Evolutionary conservation across 2,888 invertebrate genomes (phyloP).

Genomic region (Drosophila aldrichi): DNA sequence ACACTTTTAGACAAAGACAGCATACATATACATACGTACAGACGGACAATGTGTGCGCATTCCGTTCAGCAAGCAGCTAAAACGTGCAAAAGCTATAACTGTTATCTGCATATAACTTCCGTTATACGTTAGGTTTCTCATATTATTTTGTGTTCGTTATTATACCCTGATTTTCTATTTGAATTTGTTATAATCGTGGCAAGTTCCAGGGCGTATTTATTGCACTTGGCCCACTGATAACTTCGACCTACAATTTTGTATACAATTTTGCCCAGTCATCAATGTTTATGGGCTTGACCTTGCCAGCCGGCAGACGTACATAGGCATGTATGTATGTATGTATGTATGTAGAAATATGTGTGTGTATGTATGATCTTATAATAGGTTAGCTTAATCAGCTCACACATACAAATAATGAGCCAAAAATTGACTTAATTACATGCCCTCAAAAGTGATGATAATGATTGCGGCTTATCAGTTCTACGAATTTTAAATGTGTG

Average conservation of each 20-base stretch:
- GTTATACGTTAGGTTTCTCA: conserved; percentile 38
- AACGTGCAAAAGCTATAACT: conserved; percentile 53
- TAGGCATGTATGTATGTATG: background rate
- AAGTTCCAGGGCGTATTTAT: conserved; percentile 33
- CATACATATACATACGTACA: background rate
- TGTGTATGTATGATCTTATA: background rate
- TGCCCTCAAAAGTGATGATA: conserved; percentile 16
- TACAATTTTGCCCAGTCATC: conserved; percentile 73
- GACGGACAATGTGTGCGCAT: background rate
- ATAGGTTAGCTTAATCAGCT: conserved; percentile 45
- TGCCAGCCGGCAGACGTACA: conserved; percentile 52
- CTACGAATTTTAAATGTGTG: background rate
- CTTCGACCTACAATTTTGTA: conserved; percentile 55
- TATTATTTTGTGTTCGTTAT: background rate
- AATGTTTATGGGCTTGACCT: conserved; percentile 78
- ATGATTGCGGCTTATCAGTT: conserved; percentile 36
- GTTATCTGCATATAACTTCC: conserved; percentile 66
- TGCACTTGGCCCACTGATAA: conserved; percentile 59
- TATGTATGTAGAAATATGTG: background rate
- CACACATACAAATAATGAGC: conserved; percentile 35
- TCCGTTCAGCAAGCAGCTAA: conserved; percentile 20
- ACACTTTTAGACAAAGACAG: conserved; percentile 16
- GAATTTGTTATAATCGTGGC: conserved; percentile 17
- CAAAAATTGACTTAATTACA: conserved; percentile 35
- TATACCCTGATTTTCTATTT: too few species aligned